Percentiles rank a stretch among this genome's conserved stretches.
phyloP scores from a whole-genome alignment of 1,140 invertebrate genomes.

The Popillia japonica region DNA sequence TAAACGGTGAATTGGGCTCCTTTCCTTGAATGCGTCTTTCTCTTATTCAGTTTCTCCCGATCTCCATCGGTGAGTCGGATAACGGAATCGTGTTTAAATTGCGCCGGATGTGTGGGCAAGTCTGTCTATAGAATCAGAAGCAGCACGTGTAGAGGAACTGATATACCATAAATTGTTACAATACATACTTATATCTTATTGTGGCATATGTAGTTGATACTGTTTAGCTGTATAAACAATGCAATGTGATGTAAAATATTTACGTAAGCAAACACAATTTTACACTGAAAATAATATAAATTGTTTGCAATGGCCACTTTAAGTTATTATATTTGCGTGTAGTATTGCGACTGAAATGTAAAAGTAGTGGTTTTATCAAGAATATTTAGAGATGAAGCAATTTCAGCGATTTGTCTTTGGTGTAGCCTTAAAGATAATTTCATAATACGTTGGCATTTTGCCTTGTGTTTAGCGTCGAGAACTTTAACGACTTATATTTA shows the following conservation, averaged over 20 bases:
- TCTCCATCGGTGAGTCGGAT: background rate
- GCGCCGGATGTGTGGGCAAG: background rate
- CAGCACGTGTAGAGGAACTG: background rate
- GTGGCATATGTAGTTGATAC: background rate
- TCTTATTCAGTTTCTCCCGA: background rate
- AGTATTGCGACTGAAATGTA: too few species aligned
- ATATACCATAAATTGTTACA: background rate
- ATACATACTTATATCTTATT: background rate
- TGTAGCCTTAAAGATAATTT: too few species aligned
- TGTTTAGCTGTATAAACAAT: background rate
- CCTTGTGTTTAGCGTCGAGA: too few species aligned
- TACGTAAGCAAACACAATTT: too few species aligned
- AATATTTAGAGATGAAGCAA: too few species aligned
- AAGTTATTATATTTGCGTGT: too few species aligned
- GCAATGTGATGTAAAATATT: background rate
- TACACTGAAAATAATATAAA: too few species aligned
- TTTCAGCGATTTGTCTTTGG: too few species aligned
- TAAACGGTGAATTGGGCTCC: constrained; percentile 8
- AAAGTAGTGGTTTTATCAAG: too few species aligned
- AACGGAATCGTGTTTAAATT: background rate
- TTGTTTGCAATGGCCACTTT: too few species aligned
- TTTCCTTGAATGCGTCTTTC: background rate
- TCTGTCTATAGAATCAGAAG: background rate
- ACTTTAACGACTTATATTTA: too few species aligned
- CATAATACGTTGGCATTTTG: too few species aligned